Conservation (phyloP, 2,888 invertebrate species). For the Cheiracanthium punctorium region DNA sequence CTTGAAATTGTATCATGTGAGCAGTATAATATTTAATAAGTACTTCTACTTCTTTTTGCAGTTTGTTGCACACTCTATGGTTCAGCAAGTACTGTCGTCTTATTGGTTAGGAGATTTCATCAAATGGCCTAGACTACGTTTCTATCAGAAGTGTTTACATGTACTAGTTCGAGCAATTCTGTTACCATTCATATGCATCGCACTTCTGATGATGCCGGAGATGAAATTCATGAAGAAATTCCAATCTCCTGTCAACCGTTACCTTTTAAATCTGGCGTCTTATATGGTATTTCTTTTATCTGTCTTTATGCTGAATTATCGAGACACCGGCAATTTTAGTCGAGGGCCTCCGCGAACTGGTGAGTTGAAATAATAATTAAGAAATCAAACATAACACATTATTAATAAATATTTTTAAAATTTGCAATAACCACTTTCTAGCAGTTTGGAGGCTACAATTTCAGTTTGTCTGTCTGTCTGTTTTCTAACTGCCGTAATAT, state of each 20-base stretch:
- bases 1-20: no score
- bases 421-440: no score
- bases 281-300: conserved; percentile 82
- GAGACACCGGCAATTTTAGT: conserved; percentile 39
- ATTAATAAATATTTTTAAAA: no score
- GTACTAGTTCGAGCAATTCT: conserved; percentile 76
- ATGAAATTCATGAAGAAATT: conserved; percentile 43
- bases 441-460: no score
- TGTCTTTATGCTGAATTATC: conserved; percentile 79
- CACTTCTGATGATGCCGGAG: conserved; percentile 62
- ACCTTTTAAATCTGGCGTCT: conserved; percentile 82
- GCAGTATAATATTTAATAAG: no score
- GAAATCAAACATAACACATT: no score
- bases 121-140: conserved; percentile 79
- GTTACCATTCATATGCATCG: conserved; percentile 77
- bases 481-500: no score
- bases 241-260: conserved; percentile 83
- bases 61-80: conserved; percentile 86
- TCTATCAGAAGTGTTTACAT: conserved; percentile 76
- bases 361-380: conserved; percentile 16
- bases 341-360: conserved; percentile 72
- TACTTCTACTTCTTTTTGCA: conserved; percentile 71
- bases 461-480: no score
- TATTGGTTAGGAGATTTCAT: conserved; percentile 83
- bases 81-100: conserved; percentile 82